Conservation (phyloP, 2,888 invertebrate species). For the Yponomeuta evonymella region DNA sequence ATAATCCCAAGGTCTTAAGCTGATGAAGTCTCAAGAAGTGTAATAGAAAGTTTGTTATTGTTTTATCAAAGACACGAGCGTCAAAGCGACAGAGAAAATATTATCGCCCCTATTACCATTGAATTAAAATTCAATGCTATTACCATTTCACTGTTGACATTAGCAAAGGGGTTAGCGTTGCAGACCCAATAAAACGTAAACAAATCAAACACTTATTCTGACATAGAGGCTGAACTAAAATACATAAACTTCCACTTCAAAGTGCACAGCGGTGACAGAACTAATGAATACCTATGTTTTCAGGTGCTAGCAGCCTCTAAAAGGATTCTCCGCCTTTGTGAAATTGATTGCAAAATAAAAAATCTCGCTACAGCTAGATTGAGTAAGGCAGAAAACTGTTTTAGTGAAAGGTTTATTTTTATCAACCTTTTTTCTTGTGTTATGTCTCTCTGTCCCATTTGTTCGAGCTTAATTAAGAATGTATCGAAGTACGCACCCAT, state of each 20-base stretch:
- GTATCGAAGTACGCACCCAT: no score
- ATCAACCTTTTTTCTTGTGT: not conserved
- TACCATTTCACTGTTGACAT: not conserved
- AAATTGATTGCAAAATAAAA: not conserved
- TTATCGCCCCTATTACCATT: no score
- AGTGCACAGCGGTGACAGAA: not conserved
- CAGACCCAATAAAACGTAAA: not conserved
- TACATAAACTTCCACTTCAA: not conserved
- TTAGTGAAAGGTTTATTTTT: not conserved
- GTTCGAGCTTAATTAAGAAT: not conserved
- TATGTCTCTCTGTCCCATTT: not conserved
- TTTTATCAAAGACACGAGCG: no score
- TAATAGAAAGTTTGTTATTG: no score
- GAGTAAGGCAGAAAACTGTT: not conserved
- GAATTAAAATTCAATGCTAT: no score
- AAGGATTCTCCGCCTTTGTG: not conserved
- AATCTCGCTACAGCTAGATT: not conserved
- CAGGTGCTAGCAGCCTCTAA: not conserved
- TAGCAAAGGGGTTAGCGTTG: not conserved
- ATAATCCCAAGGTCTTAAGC: no score
- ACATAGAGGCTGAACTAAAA: not conserved
- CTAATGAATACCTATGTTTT: not conserved
- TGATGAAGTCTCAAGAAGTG: no score
- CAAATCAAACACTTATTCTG: not conserved
- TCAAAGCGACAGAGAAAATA: no score